A percentile compares a stretch with the other conserved stretches of the same genome.
phyloP scores from a whole-genome alignment of 2,113 vertebrate genomes.

The Rissa tridactyla region DNA sequence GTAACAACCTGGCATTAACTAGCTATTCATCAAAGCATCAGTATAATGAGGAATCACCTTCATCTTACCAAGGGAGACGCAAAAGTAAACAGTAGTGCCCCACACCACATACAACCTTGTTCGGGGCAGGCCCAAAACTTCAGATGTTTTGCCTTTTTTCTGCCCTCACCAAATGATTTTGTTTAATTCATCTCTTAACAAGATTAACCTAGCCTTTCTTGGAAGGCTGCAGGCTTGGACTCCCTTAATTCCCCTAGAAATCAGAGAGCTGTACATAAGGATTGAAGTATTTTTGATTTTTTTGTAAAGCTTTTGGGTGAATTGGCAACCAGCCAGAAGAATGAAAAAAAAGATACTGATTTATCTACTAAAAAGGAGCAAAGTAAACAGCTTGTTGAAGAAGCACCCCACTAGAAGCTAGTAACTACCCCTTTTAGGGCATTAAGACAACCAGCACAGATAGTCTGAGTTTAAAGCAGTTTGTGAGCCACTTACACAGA shows the following conservation, averaged over 20 bases:
- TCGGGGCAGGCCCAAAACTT: not conserved
- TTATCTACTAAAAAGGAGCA: not conserved
- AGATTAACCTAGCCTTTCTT: not conserved
- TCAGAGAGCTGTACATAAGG: not conserved
- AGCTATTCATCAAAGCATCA: not conserved
- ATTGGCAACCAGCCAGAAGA: not conserved
- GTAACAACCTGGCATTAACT: not conserved
- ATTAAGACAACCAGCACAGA: not conserved
- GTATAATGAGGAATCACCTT: not conserved
- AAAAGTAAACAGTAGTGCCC: not conserved
- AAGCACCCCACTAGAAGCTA: not conserved
- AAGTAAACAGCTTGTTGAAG: not conserved
- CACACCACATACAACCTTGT: not conserved
- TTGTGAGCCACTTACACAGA: slow-evolving; percentile 1
- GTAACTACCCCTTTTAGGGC: not conserved
- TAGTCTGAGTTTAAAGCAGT: not conserved
- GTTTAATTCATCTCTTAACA: not conserved
- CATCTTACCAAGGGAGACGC: not conserved
- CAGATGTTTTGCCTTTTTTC: not conserved
- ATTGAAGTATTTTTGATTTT: not conserved
- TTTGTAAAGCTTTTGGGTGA: not conserved
- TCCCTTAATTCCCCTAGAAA: not conserved
- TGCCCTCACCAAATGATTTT: not conserved
- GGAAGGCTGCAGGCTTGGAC: not conserved
- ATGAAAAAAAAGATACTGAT: not conserved